Evolutionary conservation across 2,888 invertebrate genomes (phyloP), one percentile per base, ranked within the genome.

Genomic region (Teleiodes luculella): DNA sequence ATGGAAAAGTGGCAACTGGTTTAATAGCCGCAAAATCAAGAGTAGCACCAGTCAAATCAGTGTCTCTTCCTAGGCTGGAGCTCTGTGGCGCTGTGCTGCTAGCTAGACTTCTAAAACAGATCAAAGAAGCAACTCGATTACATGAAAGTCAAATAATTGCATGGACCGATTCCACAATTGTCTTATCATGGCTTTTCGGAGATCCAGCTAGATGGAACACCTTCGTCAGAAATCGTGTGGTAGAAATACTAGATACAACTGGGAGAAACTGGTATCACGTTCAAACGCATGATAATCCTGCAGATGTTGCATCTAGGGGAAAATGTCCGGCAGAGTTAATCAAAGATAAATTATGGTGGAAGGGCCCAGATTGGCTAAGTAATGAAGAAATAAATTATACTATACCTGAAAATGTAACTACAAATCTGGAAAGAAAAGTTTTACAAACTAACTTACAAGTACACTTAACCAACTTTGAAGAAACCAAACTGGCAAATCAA

Each of bases 131-230:
- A 1, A 54, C 53, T 36, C 48, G 52, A 33, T 57, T 59, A 35
- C 52, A 56, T 18, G 48, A 45, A 2, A 6, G 35, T 20, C 47
- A 64, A 14, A 51, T 62, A 0, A 62, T 50, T 48, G 63, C 65
- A 3, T 70, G 70, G 67, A 66, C 66, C 5, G 68, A 70, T 53
- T 68, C 66, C 4, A 48, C 58, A 0, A 57, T 66, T 6, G 68
- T 67, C 2, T 10, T 67, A 1, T 45, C 66, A 1, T 70, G 67
- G 68, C 20, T 68, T n/a, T 48, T 30, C 16, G 63, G 65, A n/a
- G 64, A 66, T 10, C 64, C 64, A 1, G 48, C 30, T 16, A 59
- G 54, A 58, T 66, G 66, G 64, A 58, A 62, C 30, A 39, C 57
- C 2, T 70, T 66, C 41, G 0, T 59, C 55, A 4, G 13, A 1